Evolutionary conservation across 2,888 invertebrate genomes (phyloP).

Genomic region (Neoitamus cyanurus): DNA sequence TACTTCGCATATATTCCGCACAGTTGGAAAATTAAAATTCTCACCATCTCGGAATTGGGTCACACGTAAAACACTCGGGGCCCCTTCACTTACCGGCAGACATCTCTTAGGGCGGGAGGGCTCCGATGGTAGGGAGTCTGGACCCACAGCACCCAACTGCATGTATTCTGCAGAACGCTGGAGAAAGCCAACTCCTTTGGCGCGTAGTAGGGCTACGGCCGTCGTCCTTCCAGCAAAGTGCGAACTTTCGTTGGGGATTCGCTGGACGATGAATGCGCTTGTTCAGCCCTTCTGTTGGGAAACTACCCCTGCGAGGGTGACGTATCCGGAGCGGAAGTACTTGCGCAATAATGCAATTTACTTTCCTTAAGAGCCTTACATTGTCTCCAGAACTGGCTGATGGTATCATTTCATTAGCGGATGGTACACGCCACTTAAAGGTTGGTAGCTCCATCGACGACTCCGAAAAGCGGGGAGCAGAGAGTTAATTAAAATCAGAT

Average conservation of each 20-base stretch:
- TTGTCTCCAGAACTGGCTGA: neutral
- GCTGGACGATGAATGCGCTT: neutral
- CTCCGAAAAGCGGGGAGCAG: neutral
- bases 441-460: neutral
- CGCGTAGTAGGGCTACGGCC: neutral
- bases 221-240: neutral
- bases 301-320: neutral
- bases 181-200: neutral
- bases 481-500: neutral
- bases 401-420: neutral
- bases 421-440: neutral
- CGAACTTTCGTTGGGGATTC: neutral
- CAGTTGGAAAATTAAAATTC: slow-evolving; percentile 37
- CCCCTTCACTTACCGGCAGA: neutral
- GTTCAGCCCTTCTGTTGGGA: neutral
- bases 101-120: neutral
- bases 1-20: slow-evolving; percentile 22
- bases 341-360: slow-evolving; percentile 12
- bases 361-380: neutral
- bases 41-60: neutral
- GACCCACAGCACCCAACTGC: neutral
- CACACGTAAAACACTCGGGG: neutral
- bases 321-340: neutral
- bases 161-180: neutral
- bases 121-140: neutral